Evolutionary conservation across 2,113 vertebrate species (phyloP).

Genomic region (Xenopus borealis): DNA sequence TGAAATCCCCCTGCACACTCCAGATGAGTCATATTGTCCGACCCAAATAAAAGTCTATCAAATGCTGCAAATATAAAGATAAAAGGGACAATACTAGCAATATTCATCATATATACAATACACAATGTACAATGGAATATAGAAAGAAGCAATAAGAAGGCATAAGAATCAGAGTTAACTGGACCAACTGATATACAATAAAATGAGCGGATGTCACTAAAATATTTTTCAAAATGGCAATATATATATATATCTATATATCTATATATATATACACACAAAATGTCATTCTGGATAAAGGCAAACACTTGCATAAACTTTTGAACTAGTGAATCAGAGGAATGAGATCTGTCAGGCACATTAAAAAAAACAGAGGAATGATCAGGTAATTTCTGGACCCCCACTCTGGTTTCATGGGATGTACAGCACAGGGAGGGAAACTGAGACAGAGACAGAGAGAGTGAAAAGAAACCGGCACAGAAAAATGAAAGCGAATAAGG

Average conservation of each 20-base stretch:
- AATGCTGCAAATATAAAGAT: too few species aligned
- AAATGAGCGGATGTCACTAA: not conserved
- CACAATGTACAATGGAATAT: too few species aligned
- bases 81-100: too few species aligned
- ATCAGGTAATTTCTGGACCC: not conserved
- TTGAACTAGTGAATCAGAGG: not conserved
- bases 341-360: not conserved
- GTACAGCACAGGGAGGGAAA: not conserved
- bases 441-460: not conserved
- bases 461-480: too few species aligned
- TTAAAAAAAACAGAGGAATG: not conserved
- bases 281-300: too few species aligned
- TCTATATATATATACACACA: too few species aligned
- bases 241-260: too few species aligned
- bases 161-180: not conserved
- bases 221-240: not conserved
- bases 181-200: not conserved
- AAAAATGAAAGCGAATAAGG: too few species aligned
- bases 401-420: not conserved
- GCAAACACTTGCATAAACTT: too few species aligned
- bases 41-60: not conserved
- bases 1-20: not conserved
- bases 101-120: too few species aligned
- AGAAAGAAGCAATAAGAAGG: too few species aligned
- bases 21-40: not conserved